Evolutionary conservation across 2,888 invertebrate species (phyloP).

Genomic region (Carpatolechia fugitivella): DNA sequence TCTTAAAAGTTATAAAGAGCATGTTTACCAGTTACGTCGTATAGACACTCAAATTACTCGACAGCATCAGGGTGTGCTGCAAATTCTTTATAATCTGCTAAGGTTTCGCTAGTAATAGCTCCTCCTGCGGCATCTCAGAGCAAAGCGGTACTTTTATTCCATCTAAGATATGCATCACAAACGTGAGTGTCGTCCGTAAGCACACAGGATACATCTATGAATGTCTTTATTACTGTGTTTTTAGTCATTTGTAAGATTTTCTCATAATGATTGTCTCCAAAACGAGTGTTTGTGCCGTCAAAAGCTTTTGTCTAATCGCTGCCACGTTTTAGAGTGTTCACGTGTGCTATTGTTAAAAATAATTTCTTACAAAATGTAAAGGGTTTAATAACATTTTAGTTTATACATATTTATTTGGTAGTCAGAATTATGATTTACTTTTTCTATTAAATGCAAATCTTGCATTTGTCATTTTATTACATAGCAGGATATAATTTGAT

Average conservation of each 20-base stretch:
- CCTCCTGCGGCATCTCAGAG: conserved; percentile 65
- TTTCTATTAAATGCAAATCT: no score
- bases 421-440: no score
- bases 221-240: conserved; percentile 77
- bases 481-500: background rate
- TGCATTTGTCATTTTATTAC: background rate
- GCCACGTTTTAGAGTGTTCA: conserved; percentile 49
- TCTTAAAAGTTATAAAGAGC: conserved; percentile 1
- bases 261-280: conserved; percentile 78
- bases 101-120: conserved; percentile 56
- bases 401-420: background rate
- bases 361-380: background rate
- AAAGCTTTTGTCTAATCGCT: conserved; percentile 76
- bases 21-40: background rate
- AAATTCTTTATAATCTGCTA: conserved; percentile 23
- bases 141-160: conserved; percentile 75
- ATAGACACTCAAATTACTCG: background rate
- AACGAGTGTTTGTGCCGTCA: conserved; percentile 75
- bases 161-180: conserved; percentile 72
- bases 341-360: conserved; percentile 31
- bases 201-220: conserved; percentile 75
- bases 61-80: conserved; percentile 8
- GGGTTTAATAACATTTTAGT: background rate
- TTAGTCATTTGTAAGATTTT: conserved; percentile 78
- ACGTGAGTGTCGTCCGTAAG: conserved; percentile 77